Conservation (phyloP, 2,113 vertebrate species). For the Nansenia antarctica region DNA sequence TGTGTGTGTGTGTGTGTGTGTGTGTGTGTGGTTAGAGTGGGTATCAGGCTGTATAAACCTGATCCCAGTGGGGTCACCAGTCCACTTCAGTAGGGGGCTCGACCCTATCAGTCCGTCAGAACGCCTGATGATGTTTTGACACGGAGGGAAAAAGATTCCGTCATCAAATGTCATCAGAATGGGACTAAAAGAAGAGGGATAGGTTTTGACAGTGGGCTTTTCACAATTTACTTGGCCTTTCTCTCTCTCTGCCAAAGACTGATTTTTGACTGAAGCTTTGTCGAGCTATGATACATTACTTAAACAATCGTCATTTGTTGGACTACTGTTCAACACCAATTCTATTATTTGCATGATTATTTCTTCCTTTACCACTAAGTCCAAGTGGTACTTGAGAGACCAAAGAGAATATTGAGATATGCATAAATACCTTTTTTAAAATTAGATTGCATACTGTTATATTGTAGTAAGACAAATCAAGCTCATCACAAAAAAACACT, state of each 20-base stretch:
- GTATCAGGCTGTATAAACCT: not conserved
- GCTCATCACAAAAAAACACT: not conserved
- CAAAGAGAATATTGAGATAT: conserved; percentile 12
- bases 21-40: too few species aligned
- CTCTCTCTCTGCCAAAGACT: not conserved
- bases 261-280: conserved; percentile 11
- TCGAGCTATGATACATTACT: conserved; percentile 24
- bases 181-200: conserved; percentile 44
- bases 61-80: conserved; percentile 56
- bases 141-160: conserved; percentile 59
- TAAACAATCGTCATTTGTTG: too few species aligned
- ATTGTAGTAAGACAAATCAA: not conserved
- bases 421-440: not conserved
- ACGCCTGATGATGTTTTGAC: conserved; percentile 67
- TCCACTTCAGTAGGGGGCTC: conserved; percentile 57
- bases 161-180: conserved; percentile 63
- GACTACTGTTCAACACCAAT: too few species aligned
- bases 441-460: not conserved
- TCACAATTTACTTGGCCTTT: conserved; percentile 54
- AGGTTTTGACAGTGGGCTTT: conserved; percentile 58
- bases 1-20: too few species aligned
- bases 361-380: not conserved
- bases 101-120: conserved; percentile 68
- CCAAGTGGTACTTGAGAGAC: conserved; percentile 6
- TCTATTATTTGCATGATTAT: not conserved